phyloP scores from a whole-genome alignment of 2,797 vertebrate genomes.

The Eleutherodactylus coqui region DNA sequence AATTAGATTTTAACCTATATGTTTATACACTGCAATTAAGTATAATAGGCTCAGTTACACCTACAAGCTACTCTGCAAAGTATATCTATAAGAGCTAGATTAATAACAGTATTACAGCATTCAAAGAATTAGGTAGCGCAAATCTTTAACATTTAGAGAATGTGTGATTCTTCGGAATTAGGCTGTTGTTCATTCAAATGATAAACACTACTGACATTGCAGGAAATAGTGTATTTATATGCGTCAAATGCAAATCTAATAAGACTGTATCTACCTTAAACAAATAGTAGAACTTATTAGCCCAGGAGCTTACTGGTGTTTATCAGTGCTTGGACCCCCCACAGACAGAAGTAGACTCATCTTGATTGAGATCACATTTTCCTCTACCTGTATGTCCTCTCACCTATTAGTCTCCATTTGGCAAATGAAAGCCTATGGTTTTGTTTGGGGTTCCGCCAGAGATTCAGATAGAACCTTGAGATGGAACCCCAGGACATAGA shows the following conservation, averaged over 20 bases:
- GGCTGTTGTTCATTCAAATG: not conserved
- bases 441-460: no score
- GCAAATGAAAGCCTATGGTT: no score
- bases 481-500: no score
- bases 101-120: not conserved
- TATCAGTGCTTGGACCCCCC: no score
- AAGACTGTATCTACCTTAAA: not conserved
- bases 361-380: no score
- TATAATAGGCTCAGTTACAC: not conserved
- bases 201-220: not conserved
- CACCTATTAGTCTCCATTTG: no score
- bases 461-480: no score
- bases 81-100: not conserved
- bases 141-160: not conserved
- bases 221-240: not conserved
- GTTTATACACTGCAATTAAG: slow-evolving; percentile 3
- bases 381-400: no score
- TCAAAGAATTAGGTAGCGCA: not conserved
- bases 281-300: no score
- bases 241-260: no score
- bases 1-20: not conserved
- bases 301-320: no score
- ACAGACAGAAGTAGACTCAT: no score
- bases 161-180: not conserved
- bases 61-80: not conserved